phyloP scores from a whole-genome alignment of 2,113 vertebrate genomes.

The Thamnaconus septentrionalis region DNA sequence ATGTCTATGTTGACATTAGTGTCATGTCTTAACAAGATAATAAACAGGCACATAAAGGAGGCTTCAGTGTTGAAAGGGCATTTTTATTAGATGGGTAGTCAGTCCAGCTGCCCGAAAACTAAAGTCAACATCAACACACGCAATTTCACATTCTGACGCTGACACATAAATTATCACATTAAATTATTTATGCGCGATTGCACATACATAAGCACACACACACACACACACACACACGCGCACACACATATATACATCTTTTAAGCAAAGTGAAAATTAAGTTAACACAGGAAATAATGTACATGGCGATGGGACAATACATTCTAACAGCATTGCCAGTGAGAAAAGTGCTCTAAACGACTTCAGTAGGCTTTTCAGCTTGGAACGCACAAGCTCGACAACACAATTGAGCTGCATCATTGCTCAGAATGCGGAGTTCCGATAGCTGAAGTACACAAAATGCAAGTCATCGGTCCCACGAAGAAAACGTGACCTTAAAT shows the following conservation, averaged over 20 bases:
- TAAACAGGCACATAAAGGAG: background rate
- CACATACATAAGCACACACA: no score
- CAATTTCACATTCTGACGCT: slow-evolving; percentile 6
- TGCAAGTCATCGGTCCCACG: slow-evolving; percentile 7
- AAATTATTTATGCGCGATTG: no score
- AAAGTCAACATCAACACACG: slow-evolving; percentile 18
- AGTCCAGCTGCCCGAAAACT: slow-evolving; percentile 51
- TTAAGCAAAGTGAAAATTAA: background rate
- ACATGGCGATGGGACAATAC: slow-evolving; percentile 1
- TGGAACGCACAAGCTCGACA: background rate
- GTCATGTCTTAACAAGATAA: no score
- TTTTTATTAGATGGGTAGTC: slow-evolving; percentile 55
- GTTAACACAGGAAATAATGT: background rate
- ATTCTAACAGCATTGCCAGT: slow-evolving; percentile 4
- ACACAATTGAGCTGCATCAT: background rate
- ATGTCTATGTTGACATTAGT: no score
- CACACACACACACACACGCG: no score
- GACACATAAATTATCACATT: slow-evolving; percentile 24
- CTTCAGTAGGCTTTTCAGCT: background rate
- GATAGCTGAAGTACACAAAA: background rate
- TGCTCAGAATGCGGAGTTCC: background rate
- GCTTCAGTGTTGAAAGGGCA: background rate
- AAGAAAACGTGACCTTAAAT: slow-evolving; percentile 18
- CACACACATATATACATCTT: slow-evolving; percentile 32
- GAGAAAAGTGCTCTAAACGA: background rate